These are phyloP conservation scores for Columba guinea DNA, from an alignment of 2,797 vertebrate genomes.

Conservation along the genomic window DNA sequence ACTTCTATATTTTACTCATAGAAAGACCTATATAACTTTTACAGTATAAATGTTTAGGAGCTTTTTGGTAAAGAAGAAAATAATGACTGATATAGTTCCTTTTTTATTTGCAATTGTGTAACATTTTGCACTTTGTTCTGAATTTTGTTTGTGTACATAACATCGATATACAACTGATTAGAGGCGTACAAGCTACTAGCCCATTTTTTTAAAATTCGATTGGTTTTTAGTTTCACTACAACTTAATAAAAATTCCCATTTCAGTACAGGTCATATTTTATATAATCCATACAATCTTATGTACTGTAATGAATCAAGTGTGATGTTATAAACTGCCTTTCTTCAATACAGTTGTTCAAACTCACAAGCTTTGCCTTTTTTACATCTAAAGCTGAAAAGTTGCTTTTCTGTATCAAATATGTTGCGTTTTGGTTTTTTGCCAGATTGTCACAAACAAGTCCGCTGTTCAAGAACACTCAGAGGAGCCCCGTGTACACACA, in stretches of 20 bases:
- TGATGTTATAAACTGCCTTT: neutral
- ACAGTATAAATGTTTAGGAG: neutral
- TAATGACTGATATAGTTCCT: neutral
- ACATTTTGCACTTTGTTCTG: neutral
- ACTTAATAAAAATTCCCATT: too few relatives aligned
- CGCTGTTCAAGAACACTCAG: conserved; percentile 63
- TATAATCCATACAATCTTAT: neutral
- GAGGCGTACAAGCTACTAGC: neutral
- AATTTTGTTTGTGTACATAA: neutral
- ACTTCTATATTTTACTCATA: neutral
- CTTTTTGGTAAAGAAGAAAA: neutral
- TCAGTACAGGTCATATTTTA: neutral
- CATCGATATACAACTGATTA: neutral
- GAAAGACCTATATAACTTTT: neutral
- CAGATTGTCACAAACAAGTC: conserved; percentile 72
- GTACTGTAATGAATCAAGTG: neutral
- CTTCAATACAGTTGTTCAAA: neutral
- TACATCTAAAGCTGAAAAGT: neutral
- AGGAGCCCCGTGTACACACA: conserved; percentile 65
- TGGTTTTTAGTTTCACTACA: neutral
- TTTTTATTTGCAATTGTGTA: neutral
- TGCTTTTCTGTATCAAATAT: neutral
- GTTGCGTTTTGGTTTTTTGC: neutral
- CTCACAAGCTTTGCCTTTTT: neutral
- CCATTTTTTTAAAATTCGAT: neutral